Percentiles rank a stretch among this genome's conserved stretches.
phyloP scores from a whole-genome alignment of 1,140 invertebrate species.

The Dendroctonus valens region DNA sequence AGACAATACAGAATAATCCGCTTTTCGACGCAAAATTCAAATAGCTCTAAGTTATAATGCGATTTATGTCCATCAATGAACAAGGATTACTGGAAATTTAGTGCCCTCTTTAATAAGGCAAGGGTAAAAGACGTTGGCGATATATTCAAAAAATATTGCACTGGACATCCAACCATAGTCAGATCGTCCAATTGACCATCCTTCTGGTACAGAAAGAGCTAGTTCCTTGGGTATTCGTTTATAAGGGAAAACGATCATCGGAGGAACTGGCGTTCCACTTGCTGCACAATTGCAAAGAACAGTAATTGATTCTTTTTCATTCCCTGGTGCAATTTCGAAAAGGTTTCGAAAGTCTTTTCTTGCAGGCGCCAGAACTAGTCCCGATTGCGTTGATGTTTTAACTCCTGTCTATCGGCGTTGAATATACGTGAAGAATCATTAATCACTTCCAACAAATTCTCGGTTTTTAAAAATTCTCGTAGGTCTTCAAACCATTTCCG shows the following conservation, averaged over 20 bases:
- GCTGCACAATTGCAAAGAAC: conserved; percentile 33
- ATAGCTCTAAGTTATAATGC: conserved; percentile 11
- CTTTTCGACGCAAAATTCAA: conserved; percentile 17
- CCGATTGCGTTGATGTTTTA: too few species aligned
- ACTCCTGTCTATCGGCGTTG: too few species aligned
- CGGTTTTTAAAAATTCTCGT: too few species aligned
- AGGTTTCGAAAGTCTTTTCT: conserved; percentile 36
- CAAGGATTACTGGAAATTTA: conserved; percentile 20
- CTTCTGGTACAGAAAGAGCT: conserved; percentile 39
- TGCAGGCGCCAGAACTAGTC: too few species aligned
- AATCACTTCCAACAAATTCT: too few species aligned
- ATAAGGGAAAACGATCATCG: conserved; percentile 44
- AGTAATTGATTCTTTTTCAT: conserved; percentile 36
- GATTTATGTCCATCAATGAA: conserved; percentile 30
- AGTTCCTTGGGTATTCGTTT: conserved; percentile 37
- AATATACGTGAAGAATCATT: too few species aligned
- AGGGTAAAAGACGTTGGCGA: conserved; percentile 47
- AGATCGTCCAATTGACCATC: conserved; percentile 46
- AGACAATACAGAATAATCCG: conserved; percentile 11
- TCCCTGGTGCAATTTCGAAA: conserved; percentile 34
- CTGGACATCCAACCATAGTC: conserved; percentile 51
- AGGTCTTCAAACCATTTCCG: too few species aligned
- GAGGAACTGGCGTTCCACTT: conserved; percentile 39
- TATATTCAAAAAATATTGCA: conserved; percentile 51
- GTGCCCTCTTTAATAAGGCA: conserved; percentile 37